These are phyloP conservation scores for Caradrina kadenii DNA, from an alignment of 2,888 invertebrate species.

Conservation along the genomic window DNA sequence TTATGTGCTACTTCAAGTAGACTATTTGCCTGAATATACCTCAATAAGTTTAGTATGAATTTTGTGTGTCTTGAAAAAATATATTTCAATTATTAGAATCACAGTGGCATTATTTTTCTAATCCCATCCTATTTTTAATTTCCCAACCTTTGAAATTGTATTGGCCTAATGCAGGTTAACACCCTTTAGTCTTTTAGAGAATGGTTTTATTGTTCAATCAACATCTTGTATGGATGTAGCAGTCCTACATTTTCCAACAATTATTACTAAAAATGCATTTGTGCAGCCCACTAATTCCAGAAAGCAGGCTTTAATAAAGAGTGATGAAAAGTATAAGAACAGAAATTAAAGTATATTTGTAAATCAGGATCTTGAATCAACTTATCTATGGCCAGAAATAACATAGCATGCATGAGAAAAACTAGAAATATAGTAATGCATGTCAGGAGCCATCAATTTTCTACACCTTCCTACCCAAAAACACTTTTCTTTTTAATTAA, in stretches of 20 bases:
- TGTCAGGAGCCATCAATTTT: not conserved
- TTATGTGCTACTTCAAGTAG: conserved; percentile 82
- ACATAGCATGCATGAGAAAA: not conserved
- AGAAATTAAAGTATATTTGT: no score
- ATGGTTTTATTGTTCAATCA: not conserved
- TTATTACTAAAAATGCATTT: not conserved
- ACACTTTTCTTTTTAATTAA: no score
- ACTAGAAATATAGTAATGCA: not conserved
- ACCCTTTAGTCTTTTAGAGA: not conserved
- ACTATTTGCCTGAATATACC: conserved; percentile 88
- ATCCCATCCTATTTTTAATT: conserved; percentile 10
- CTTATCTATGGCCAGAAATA: not conserved
- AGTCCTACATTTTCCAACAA: not conserved
- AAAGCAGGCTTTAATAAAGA: no score
- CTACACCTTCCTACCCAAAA: no score
- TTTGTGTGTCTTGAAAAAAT: conserved; percentile 87
- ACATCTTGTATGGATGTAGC: not conserved
- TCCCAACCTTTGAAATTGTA: not conserved
- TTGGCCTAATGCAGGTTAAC: not conserved
- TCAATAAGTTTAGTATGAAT: conserved; percentile 88
- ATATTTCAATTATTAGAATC: conserved; percentile 85
- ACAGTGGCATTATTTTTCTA: conserved; percentile 74
- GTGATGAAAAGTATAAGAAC: no score
- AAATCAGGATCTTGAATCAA: no score
- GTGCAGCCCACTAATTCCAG: not conserved